phyloP scores from a whole-genome alignment of 2,888 invertebrate genomes.

The Melanargia galathea region DNA sequence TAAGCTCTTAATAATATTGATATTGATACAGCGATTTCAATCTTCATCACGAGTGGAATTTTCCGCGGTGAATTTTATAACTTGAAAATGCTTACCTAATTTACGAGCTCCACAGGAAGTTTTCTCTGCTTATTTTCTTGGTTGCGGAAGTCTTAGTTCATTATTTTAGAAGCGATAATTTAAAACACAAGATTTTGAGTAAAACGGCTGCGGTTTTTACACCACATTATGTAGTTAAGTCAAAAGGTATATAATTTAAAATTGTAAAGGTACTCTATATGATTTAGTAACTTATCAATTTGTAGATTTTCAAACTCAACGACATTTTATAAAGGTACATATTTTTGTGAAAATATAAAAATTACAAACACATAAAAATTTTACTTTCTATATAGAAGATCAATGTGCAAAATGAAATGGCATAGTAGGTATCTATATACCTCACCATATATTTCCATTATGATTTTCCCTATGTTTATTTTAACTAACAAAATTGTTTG shows the following conservation, averaged over 20 bases:
- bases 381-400: no score
- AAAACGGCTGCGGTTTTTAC: not conserved
- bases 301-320: no score
- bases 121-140: slow-evolving; percentile 34
- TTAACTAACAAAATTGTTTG: no score
- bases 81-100: slow-evolving; percentile 40
- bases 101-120: slow-evolving; percentile 34
- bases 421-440: not conserved
- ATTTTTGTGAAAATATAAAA: no score
- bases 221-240: no score
- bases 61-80: slow-evolving; percentile 38
- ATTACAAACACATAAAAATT: no score
- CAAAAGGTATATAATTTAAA: no score
- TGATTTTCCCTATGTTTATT: no score
- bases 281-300: no score
- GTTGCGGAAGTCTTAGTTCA: slow-evolving; percentile 26
- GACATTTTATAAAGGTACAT: no score
- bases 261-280: no score
- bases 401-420: no score
- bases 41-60: slow-evolving; percentile 32
- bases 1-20: slow-evolving; percentile 25
- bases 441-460: not conserved
- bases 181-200: slow-evolving; percentile 8
- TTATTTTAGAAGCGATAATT: slow-evolving; percentile 22
- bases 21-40: slow-evolving; percentile 34